These are phyloP conservation scores for Hecatera dysodea DNA, from an alignment of 2,888 invertebrate genomes.

Conservation along the genomic window DNA sequence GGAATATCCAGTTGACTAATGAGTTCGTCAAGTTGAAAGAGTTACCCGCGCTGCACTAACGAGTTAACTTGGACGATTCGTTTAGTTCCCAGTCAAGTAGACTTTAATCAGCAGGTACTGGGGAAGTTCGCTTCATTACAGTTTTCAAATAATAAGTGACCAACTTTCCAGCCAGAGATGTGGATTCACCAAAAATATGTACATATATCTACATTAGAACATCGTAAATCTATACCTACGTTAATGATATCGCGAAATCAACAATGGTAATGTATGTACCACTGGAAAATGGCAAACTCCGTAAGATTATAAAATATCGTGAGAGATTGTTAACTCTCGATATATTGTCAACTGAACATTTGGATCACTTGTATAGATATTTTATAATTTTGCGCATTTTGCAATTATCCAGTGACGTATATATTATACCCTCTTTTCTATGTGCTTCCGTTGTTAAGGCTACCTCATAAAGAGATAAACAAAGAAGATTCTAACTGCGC, in stretches of 20 bases:
- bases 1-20: slow-evolving; percentile 39
- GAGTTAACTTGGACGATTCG: slow-evolving; percentile 61
- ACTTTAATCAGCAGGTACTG: slow-evolving; percentile 49
- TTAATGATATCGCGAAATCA: too few relatives aligned
- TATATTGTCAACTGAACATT: too few relatives aligned
- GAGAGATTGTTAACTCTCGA: too few relatives aligned
- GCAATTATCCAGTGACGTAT: too few relatives aligned
- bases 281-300: too few relatives aligned
- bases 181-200: neutral
- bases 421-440: neutral
- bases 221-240: too few relatives aligned
- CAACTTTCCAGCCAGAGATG: slow-evolving; percentile 5
- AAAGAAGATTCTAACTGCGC: slow-evolving; percentile 18
- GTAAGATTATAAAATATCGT: too few relatives aligned
- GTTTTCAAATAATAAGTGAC: slow-evolving; percentile 38
- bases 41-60: slow-evolving; percentile 56
- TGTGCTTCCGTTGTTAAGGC: neutral
- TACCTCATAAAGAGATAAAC: neutral
- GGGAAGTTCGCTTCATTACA: slow-evolving; percentile 49
- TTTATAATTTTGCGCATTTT: too few relatives aligned
- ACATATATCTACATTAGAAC: neutral
- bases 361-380: too few relatives aligned
- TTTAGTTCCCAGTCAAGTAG: slow-evolving; percentile 43
- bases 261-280: too few relatives aligned
- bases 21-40: slow-evolving; percentile 50